phyloP scores from a whole-genome alignment of 2,888 invertebrate genomes.

The Tipula unca region DNA sequence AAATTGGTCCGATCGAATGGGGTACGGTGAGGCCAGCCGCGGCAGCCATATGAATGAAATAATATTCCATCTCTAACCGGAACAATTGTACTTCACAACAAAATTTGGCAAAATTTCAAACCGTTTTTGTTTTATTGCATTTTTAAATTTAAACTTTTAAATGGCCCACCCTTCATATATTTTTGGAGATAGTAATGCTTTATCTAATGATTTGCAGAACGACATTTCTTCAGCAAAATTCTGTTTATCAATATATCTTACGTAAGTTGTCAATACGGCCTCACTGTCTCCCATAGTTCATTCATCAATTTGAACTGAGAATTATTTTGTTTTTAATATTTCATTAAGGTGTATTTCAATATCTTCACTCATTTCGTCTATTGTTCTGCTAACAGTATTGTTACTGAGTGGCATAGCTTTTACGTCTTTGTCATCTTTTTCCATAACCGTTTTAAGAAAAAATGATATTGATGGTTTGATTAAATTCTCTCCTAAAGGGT shows the following conservation, averaged over 20 bases:
- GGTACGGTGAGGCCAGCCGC: too few relatives aligned
- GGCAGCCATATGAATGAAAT: too few relatives aligned
- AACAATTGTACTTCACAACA: too few relatives aligned
- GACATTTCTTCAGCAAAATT: conserved; percentile 26
- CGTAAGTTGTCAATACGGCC: conserved; percentile 20
- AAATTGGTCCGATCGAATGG: too few relatives aligned
- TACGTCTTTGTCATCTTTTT: background rate
- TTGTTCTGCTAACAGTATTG: background rate
- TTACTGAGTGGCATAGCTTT: background rate
- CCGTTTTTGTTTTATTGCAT: too few relatives aligned
- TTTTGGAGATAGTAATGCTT: conserved; percentile 26
- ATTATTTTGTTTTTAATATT: conserved; percentile 17
- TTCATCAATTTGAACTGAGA: conserved; percentile 22
- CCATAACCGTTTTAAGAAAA: background rate
- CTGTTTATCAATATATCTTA: conserved; percentile 23
- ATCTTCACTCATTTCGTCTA: conserved; percentile 20
- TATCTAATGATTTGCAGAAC: conserved; percentile 25
- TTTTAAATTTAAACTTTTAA: too few relatives aligned
- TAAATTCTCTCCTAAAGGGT: background rate
- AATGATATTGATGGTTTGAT: background rate
- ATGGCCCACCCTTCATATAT: conserved; percentile 24
- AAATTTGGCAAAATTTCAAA: too few relatives aligned
- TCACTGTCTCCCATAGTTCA: conserved; percentile 21
- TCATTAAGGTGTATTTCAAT: conserved; percentile 20
- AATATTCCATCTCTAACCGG: too few relatives aligned